Evolutionary conservation across 2,797 vertebrate genomes (phyloP), one percentile per base, ranked within the genome.

Genomic region (Kryptopterus vitreolus): DNA sequence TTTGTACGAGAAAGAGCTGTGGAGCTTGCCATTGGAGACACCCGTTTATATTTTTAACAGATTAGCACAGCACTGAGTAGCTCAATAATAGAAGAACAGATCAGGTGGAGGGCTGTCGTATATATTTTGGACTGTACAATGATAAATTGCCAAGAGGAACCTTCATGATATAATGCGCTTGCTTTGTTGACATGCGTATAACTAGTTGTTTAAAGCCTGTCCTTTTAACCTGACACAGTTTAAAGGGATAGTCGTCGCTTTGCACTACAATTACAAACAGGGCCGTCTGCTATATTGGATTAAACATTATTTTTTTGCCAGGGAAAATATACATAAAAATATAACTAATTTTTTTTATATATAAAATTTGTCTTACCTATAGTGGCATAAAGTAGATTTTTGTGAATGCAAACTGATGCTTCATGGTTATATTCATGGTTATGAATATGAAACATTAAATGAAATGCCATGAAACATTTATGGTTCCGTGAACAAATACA

Each of bases 101-200:
- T 59, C 55, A 59, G 53, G 33, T 74, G 24, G 1, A 43, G 24
- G 55, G 55, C 35, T 73, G 71, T 38, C 33, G 3, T 4, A 65
- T 73, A 74, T 74, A 74, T 59, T 74, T 43, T 20, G 26, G 55
- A 46, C 72, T 46, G 15, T 26, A 74, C 31, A 3, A 43, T 73
- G 52, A 74, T 74, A 12, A 73, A 43, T 26, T 24, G 53, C 53
- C 57, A 2, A 38, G 3, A 18, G 33, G 52, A 38, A 58, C 24
- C 22, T 74, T 26, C 15, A 58, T 43, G 33, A 43, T 58, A 74
- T 38, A 43, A 43, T 73, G 33, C 38, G 12, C 8, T 8, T 24
- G 15, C 18, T 43, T 58, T 58, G 33, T 74, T 58, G 52, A 31
- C 48, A 31, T 1, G 6, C 38, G 26, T n/a, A 53, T 11, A 71